phyloP scores from a whole-genome alignment of 2,797 vertebrate species.

The Melanotaenia maccullochi region DNA sequence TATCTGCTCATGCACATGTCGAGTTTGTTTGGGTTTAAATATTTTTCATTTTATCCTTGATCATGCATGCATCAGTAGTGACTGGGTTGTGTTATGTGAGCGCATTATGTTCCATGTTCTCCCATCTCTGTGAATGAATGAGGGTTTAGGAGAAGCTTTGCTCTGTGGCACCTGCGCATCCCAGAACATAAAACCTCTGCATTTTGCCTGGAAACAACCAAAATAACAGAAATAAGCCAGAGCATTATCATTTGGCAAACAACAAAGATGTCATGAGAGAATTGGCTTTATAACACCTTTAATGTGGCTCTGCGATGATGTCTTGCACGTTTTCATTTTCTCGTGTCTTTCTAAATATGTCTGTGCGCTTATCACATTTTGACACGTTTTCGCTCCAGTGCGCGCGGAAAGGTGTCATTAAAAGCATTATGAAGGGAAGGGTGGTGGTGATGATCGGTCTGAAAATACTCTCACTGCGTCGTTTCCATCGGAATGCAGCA shows the following conservation, averaged over 20 bases:
- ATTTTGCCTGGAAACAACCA: conserved; percentile 52
- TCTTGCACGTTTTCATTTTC: neutral
- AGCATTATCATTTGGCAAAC: neutral
- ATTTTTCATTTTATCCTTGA: neutral
- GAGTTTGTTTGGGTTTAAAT: neutral
- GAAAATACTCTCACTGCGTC: conserved; percentile 73
- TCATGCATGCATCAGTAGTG: conserved; percentile 4
- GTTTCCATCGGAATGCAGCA: conserved; percentile 84
- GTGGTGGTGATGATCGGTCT: conserved; percentile 24
- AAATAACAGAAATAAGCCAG: conserved; percentile 4
- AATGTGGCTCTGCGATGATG: conserved; percentile 20
- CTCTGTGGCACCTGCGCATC: conserved; percentile 68
- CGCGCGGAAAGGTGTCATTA: conserved; percentile 42
- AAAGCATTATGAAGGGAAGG: conserved; percentile 31
- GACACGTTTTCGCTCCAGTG: conserved; percentile 33
- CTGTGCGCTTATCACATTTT: conserved; percentile 27
- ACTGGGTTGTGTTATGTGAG: conserved; percentile 11
- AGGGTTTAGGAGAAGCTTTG: conserved; percentile 37
- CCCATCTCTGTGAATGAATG: conserved; percentile 48
- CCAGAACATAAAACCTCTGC: conserved; percentile 47
- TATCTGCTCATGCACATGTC: conserved; percentile 38
- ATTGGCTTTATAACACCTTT: conserved; percentile 20
- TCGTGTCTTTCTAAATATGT: conserved; percentile 25
- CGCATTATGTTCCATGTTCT: conserved; percentile 33
- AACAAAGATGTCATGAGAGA: conserved; percentile 21